Conservation (phyloP, 2,113 vertebrate genomes). For the Platanista minor region DNA sequence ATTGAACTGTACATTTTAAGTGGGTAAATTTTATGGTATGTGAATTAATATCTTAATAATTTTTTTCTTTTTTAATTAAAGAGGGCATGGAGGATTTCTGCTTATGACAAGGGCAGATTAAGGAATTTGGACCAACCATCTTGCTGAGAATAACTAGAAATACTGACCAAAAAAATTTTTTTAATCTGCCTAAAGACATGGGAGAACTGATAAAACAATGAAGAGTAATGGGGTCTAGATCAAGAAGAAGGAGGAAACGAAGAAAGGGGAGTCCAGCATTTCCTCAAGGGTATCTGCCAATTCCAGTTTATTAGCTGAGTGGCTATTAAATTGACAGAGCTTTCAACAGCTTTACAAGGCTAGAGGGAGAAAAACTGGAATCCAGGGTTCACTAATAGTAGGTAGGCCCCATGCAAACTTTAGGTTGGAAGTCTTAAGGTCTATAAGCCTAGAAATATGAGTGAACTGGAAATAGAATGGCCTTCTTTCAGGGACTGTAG, state of each 20-base stretch:
- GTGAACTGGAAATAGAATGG: neutral
- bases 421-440: neutral
- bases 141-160: neutral
- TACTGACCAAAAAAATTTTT: neutral
- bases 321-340: neutral
- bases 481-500: neutral
- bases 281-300: neutral
- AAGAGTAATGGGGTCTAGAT: neutral
- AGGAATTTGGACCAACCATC: neutral
- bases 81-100: neutral
- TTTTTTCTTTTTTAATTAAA: neutral
- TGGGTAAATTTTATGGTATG: neutral
- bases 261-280: neutral
- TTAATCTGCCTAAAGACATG: neutral
- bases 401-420: neutral
- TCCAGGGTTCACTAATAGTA: neutral
- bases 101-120: neutral
- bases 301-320: neutral
- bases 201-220: neutral
- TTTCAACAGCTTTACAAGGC: neutral
- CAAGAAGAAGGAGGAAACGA: neutral
- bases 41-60: neutral
- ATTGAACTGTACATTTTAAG: neutral
- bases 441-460: neutral
- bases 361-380: neutral